Conservation (phyloP, 2,797 vertebrate species). For the Zalophus californianus region DNA sequence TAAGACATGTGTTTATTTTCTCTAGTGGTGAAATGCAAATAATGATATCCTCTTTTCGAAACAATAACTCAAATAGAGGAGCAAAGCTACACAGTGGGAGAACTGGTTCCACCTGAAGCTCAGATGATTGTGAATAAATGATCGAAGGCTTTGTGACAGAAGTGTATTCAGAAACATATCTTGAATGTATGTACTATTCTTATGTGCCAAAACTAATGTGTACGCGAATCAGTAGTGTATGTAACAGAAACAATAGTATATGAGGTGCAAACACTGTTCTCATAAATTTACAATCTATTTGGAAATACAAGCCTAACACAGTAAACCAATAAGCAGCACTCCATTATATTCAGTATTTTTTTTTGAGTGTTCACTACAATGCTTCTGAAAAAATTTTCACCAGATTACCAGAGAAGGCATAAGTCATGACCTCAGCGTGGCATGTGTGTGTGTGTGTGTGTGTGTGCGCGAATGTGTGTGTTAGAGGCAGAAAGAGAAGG, state of each 20-base stretch:
- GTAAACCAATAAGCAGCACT: not conserved
- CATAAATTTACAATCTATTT: not conserved
- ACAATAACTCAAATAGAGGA: not conserved
- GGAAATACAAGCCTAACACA: not conserved
- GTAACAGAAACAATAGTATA: rapidly evolving
- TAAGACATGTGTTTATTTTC: not conserved
- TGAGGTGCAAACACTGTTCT: not conserved
- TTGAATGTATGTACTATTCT: not conserved
- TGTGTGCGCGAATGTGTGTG: not conserved
- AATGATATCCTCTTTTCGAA: not conserved
- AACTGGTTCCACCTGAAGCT: not conserved
- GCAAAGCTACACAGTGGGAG: not conserved
- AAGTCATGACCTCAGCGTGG: not conserved
- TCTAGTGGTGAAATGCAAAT: not conserved
- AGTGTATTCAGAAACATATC: not conserved
- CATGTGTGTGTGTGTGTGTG: not conserved
- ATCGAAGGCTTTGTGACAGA: not conserved
- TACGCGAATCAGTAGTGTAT: not conserved
- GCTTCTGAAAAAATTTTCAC: not conserved
- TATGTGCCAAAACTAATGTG: not conserved
- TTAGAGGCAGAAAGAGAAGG: not conserved
- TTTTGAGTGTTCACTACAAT: not conserved
- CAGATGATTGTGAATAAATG: not conserved
- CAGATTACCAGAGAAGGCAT: not conserved
- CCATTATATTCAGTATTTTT: not conserved